phyloP scores from a whole-genome alignment of 2,113 vertebrate genomes.

The Triplophysa siluroides region DNA sequence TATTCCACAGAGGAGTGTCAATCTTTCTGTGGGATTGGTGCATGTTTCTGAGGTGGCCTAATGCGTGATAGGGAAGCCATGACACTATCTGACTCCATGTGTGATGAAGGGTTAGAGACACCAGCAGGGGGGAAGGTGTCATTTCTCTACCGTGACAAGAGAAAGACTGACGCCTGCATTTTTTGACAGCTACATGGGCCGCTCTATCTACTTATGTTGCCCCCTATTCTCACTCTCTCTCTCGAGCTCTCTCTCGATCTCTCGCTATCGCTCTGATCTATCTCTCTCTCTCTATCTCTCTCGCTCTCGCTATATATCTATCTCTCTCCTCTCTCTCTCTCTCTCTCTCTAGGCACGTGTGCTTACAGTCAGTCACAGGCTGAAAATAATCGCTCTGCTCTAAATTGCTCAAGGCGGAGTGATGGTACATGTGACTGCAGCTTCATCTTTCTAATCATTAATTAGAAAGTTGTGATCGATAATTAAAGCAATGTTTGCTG shows the following conservation, averaged over 20 bases:
- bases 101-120: constrained; percentile 46
- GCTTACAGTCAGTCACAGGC: constrained; percentile 24
- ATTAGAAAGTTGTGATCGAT: background rate
- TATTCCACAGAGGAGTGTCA: constrained; percentile 34
- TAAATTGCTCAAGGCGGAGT: constrained; percentile 15
- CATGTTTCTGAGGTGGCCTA: constrained; percentile 18
- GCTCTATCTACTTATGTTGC: too few species aligned
- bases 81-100: constrained; percentile 46
- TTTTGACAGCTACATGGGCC: constrained; percentile 36
- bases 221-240: too few species aligned
- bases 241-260: background rate
- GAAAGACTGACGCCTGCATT: constrained; percentile 38
- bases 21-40: constrained; percentile 30
- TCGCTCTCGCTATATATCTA: background rate
- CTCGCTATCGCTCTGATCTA: background rate
- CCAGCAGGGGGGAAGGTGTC: constrained; percentile 29
- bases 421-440: constrained; percentile 2
- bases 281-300: background rate
- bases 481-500: background rate
- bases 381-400: constrained; percentile 19
- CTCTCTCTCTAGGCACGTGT: background rate
- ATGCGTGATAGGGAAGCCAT: constrained; percentile 36
- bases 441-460: constrained; percentile 14
- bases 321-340: constrained; percentile 6
- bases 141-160: constrained; percentile 19